These are phyloP conservation scores for Melanophora roralis DNA, from an alignment of 2,888 invertebrate species.

Conservation along the genomic window DNA sequence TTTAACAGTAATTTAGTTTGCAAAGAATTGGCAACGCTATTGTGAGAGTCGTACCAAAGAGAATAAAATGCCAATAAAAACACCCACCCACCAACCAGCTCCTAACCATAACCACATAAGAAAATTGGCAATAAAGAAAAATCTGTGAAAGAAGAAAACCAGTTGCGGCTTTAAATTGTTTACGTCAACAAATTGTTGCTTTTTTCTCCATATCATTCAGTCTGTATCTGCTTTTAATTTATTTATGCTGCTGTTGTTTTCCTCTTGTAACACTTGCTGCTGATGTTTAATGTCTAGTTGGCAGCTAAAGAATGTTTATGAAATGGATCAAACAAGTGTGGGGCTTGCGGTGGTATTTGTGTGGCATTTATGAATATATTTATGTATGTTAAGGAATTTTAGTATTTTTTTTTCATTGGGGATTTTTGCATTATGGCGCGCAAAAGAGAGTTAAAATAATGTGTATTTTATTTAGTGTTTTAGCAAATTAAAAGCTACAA, in stretches of 20 bases:
- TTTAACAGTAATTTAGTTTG: too few species aligned
- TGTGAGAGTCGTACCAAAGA: background rate
- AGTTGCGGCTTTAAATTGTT: constrained; percentile 46
- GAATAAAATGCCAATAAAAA: constrained; percentile 39
- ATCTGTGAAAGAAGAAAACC: background rate
- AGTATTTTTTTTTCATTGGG: background rate
- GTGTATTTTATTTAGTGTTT: background rate
- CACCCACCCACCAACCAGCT: constrained; percentile 37
- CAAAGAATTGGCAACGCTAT: too few species aligned
- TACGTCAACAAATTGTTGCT: constrained; percentile 63
- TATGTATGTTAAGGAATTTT: constrained; percentile 16
- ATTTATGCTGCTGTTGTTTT: background rate
- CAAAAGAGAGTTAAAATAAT: constrained; percentile 41
- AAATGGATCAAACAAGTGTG: constrained; percentile 23
- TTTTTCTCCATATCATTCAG: constrained; percentile 15
- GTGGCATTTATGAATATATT: background rate
- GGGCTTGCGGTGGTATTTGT: background rate
- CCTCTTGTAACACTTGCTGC: constrained; percentile 6
- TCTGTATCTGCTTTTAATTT: background rate
- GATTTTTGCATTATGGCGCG: constrained; percentile 53
- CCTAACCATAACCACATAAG: background rate
- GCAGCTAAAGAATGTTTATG: constrained; percentile 3
- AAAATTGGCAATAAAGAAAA: constrained; percentile 1
- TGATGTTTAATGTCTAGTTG: background rate
- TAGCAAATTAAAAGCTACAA: constrained; percentile 43